Conservation (phyloP, 2,113 vertebrate genomes). For the Cynopterus brachyotis region DNA sequence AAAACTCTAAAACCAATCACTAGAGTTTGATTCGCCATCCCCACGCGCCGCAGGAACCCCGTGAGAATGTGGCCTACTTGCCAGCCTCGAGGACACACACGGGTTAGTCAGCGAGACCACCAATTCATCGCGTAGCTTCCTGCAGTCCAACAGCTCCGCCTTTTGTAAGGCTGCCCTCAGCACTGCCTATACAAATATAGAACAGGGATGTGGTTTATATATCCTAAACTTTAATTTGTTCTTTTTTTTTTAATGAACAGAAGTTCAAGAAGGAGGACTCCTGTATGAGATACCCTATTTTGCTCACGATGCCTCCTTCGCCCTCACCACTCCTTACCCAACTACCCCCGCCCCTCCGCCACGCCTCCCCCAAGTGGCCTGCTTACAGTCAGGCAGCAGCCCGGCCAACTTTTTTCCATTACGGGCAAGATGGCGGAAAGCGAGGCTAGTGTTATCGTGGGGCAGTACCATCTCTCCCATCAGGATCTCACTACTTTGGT, state of each 20-base stretch:
- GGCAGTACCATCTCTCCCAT: conserved; percentile 90
- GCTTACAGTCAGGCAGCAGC: conserved; percentile 72
- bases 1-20: too few relatives aligned
- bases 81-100: too few relatives aligned
- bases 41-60: too few relatives aligned
- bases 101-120: too few relatives aligned
- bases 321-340: not conserved
- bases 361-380: too few relatives aligned
- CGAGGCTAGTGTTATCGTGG: conserved; percentile 88
- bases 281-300: rapidly evolving
- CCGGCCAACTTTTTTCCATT: conserved; percentile 56
- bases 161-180: rapidly evolving
- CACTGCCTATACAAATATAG: conserved; percentile 38
- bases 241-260: not conserved
- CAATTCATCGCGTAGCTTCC: not conserved
- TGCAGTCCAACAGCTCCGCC: not conserved
- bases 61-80: too few relatives aligned
- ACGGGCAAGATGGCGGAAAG: conserved; percentile 91
- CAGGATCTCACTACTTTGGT: conserved; percentile 90
- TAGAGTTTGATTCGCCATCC: too few relatives aligned
- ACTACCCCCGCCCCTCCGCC: rapidly evolving
- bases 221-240: not conserved
- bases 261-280: not conserved
- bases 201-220: rapidly evolving
- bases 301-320: too few relatives aligned